phyloP scores from a whole-genome alignment of 2,888 invertebrate genomes.

The Drosophila ustulata region DNA sequence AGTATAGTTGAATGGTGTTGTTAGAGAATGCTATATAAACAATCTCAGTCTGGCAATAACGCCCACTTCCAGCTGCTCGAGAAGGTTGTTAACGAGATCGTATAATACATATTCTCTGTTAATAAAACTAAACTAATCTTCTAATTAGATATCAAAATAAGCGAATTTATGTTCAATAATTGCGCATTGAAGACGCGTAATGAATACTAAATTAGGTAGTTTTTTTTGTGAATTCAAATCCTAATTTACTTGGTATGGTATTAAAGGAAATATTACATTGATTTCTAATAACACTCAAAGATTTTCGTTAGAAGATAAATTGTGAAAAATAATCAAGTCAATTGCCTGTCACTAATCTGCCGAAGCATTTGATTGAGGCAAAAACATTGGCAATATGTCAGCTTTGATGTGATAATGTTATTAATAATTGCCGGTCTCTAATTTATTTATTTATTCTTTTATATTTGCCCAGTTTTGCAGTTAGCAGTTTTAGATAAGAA shows the following conservation, averaged over 20 bases:
- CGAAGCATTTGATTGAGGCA: not conserved
- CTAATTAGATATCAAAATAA: constrained; percentile 22
- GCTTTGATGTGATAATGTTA: constrained; percentile 3
- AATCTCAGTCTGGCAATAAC: constrained; percentile 29
- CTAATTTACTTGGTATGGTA: constrained; percentile 3
- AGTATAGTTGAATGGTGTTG: constrained; percentile 10
- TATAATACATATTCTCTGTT: not conserved
- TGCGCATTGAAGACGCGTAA: constrained; percentile 26
- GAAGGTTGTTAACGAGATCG: constrained; percentile 17
- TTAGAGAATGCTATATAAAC: constrained; percentile 37
- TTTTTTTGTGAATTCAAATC: not conserved
- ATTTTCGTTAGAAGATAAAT: not conserved
- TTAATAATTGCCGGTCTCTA: constrained; percentile 5
- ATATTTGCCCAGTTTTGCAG: constrained; percentile 4
- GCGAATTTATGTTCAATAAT: constrained; percentile 3
- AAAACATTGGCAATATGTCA: not conserved
- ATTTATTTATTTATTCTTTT: constrained; percentile 23
- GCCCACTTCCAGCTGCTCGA: constrained; percentile 28
- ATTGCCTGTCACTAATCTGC: not conserved
- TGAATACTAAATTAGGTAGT: constrained; percentile 26
- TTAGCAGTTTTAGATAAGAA: constrained; percentile 10
- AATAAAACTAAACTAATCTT: constrained; percentile 20
- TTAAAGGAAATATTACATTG: not conserved
- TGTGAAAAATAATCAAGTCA: not conserved
- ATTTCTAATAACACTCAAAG: not conserved